Percentiles rank a stretch among this genome's conserved stretches.
Evolutionary conservation across 30 jellyfish, hydroid and myxozoan species (phyloP).

Genomic region (Clytia hemisphaerica): DNA sequence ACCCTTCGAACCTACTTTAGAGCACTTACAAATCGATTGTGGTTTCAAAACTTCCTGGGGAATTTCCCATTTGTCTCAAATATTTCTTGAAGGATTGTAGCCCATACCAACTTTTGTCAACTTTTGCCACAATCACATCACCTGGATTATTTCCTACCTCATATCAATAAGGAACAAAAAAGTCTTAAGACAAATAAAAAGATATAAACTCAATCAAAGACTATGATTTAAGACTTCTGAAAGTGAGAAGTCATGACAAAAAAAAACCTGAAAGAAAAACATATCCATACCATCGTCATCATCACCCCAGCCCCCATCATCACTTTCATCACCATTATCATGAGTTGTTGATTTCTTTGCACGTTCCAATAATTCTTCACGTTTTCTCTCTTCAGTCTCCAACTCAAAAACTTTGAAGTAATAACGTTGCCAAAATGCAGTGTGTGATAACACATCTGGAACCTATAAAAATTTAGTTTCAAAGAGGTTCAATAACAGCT

Average conservation of each 20-base stretch:
- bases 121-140: background rate
- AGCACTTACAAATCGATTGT: too few relatives aligned
- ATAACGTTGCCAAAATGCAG: conserved; percentile 71
- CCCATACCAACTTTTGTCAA: too few relatives aligned
- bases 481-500: too few relatives aligned
- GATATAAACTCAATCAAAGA: too few relatives aligned
- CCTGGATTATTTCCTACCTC: background rate
- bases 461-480: conserved; percentile 34
- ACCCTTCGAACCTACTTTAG: too few relatives aligned
- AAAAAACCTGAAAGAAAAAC: background rate
- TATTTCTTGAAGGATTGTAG: too few relatives aligned
- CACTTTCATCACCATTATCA: conserved; percentile 22
- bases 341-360: conserved; percentile 38
- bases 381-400: conserved; percentile 59
- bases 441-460: conserved; percentile 73
- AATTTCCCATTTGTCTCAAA: too few relatives aligned
- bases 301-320: conserved; percentile 46
- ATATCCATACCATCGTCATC: conserved; percentile 47
- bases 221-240: too few relatives aligned
- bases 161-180: background rate
- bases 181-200: too few relatives aligned
- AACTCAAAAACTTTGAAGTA: conserved; percentile 46
- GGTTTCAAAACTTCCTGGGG: too few relatives aligned
- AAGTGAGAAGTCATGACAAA: too few relatives aligned
- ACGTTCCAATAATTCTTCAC: conserved; percentile 70